phyloP scores from a whole-genome alignment of 2,113 vertebrate genomes.

The Dasyprocta punctata region DNA sequence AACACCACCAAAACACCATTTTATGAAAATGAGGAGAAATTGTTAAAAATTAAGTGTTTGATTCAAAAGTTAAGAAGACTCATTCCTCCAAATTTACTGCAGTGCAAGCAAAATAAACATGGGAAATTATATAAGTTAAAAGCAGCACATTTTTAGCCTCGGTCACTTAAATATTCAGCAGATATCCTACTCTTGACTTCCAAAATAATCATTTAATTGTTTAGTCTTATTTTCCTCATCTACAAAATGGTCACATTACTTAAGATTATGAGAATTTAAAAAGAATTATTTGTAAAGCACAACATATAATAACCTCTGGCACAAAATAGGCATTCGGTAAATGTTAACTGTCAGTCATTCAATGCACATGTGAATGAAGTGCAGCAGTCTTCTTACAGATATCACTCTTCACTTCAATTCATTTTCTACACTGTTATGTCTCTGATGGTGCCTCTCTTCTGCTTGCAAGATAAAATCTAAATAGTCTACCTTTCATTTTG shows the following conservation, averaged over 20 bases:
- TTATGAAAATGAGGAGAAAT: constrained; percentile 1
- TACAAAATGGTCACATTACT: neutral
- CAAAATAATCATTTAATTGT: neutral
- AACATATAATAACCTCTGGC: neutral
- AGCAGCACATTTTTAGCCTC: neutral
- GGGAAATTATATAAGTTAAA: neutral
- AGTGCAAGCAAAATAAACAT: neutral
- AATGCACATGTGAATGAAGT: neutral
- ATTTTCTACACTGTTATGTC: neutral
- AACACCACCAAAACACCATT: neutral
- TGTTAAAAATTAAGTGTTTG: neutral
- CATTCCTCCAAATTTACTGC: neutral
- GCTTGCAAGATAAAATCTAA: neutral
- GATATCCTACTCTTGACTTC: neutral
- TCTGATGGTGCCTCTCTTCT: neutral
- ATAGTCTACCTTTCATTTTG: neutral
- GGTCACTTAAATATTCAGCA: neutral
- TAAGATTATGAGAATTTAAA: constrained; percentile 27
- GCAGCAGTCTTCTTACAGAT: neutral
- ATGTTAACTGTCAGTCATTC: neutral
- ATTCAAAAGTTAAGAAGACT: constrained; percentile 19
- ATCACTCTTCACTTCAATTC: neutral
- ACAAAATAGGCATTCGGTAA: neutral
- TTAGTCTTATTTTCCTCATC: neutral
- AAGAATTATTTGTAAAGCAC: constrained; percentile 7